Evolutionary conservation across 2,888 invertebrate species (phyloP), one percentile per base, ranked within the genome.

Genomic region (Girardia tigrina): DNA sequence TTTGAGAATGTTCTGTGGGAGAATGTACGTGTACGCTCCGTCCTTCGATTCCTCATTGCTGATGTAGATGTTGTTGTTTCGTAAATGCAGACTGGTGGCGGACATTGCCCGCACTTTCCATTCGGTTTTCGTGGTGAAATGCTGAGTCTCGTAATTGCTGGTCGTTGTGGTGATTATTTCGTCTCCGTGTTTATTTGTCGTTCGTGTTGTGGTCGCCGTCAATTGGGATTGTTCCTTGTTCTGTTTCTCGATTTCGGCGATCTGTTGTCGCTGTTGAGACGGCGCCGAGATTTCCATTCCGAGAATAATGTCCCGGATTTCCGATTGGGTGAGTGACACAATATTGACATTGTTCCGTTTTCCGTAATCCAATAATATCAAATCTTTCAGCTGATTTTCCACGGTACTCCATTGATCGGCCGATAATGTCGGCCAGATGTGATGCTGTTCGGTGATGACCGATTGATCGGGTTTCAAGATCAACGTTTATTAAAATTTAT

Each of bases 281-380:
- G 98, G 98, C 0, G 98, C 98, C 16, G 94, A 94, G 79, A 98
- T 99, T 86, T 98, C 98, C 98, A 98, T 98, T 81, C 97, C 97
- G 78, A 98, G 88, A 81, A 98, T 95, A 79, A 98, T 98, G 85
- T 98, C 98, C 76, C 98, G 90, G 83, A 98, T 97, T 87, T 98
- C 98, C 0, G 95, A 97, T 83, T 99, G 98, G 0, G 98, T 98
- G 56, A 99, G 87, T 0, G 97, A 98, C 0, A 95, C 97, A 0
- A 98, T 97, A 83, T 99, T 98, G 0, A 98, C 98, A 82, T 89
- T 90, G 83, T 98, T 98, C 87, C 99, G 99, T 87, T 99, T 98
- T 82, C 98, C 98, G 81, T 98, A 98, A 86, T 98, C 98, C 71
- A 97, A 97, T 75, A 99, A 86, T 81, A 98, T 99, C 77, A 98